Base-by-base conservation (phyloP, 2,797 vertebrate species). In the Danio albolineatus region DNA sequence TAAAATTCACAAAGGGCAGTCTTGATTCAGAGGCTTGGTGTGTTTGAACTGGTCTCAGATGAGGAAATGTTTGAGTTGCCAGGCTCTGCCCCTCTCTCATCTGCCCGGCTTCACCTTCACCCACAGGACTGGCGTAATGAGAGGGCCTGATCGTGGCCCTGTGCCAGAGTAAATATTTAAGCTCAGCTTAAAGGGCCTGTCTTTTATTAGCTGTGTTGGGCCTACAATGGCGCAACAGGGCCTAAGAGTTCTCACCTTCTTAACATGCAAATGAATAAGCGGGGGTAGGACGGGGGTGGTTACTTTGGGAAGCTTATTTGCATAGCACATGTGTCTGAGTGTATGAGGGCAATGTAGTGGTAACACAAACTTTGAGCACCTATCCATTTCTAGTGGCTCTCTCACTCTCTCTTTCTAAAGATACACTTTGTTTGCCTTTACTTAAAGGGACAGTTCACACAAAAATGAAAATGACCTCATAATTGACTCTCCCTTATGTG, bases 211-310 rank as follows among this genome's bases (percentile, higher is more conserved):
- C 84, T 87, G 86, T 85, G 84, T 70, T 75, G 83, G 43, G 69
- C 82, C 84, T 77, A 91, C 89, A 87, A 88, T 88, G 70, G 89
- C 89, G 88, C 90, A 87, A 89, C 85, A 79, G 83, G 84, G 83
- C 86, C 85, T 90, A 86, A 81, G 87, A 91, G 87, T 88, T 87
- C 88, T 84, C 76, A 87, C 88, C 90, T 92, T 90, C 92, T 95
- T 93, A 92, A 92, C 92, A 94, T 94, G 91, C 92, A 94, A 94
- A 95, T 93, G 89, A 92, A 90, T 87, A 88, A 92, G 90, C 86
- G 88, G 87, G 67, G 89, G 89, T 85, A 89, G 89, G 90, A 88
- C 82, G 88, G 86, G 91, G 89, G 89, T 87, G 91, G 92, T 85
- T 85, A 85, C 82, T 87, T 83, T 90, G 87, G 83, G 85, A 88